Conservation (phyloP, 2,888 invertebrate species). For the Nomada lathburiana region DNA sequence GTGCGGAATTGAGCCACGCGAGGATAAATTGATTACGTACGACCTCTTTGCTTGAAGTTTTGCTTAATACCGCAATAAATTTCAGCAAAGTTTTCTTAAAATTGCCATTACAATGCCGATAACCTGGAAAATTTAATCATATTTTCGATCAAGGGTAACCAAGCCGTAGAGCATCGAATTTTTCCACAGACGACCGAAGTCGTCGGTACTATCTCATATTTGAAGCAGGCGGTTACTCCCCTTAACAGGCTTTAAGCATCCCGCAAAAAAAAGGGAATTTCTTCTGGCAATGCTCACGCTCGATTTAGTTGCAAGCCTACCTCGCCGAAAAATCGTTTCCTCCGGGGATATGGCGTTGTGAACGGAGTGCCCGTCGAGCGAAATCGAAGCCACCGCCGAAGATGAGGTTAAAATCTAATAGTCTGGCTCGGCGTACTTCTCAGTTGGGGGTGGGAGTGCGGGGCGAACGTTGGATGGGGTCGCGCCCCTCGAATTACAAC, state of each 20-base stretch:
- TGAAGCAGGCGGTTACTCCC: not conserved
- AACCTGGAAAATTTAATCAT: constrained; percentile 19
- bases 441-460: constrained; percentile 17
- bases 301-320: constrained; percentile 56
- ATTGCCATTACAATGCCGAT: not conserved
- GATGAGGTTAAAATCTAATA: constrained; percentile 83
- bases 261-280: constrained; percentile 23
- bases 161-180: constrained; percentile 12
- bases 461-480: constrained; percentile 44
- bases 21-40: no score
- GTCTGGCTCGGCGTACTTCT: constrained; percentile 72
- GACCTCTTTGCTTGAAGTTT: no score
- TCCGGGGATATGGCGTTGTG: constrained; percentile 56
- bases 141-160: constrained; percentile 20
- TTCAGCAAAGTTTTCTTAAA: not conserved
- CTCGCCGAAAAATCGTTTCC: constrained; percentile 58
- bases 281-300: constrained; percentile 60
- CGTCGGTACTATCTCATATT: not conserved
- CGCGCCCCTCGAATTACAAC: constrained; percentile 74
- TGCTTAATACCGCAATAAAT: no score
- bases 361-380: constrained; percentile 59
- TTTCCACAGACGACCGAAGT: constrained; percentile 3
- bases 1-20: no score
- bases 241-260: constrained; percentile 7
- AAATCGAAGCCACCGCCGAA: constrained; percentile 71